Percentiles rank a stretch among this genome's conserved stretches.
These are phyloP conservation scores for Petrolisthes manimaculis DNA, from an alignment of 2,888 invertebrate species.

Conservation along the genomic window DNA sequence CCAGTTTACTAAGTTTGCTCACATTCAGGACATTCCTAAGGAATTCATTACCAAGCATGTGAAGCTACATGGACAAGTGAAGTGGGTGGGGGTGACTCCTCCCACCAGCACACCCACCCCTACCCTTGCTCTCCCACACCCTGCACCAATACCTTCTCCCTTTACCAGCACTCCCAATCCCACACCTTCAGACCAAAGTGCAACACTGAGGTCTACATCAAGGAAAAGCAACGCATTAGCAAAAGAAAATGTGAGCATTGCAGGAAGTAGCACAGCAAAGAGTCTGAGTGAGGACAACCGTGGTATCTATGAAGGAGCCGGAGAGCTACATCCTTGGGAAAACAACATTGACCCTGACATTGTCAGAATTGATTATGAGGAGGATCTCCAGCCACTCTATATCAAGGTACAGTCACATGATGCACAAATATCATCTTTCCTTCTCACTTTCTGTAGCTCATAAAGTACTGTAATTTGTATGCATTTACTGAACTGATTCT, in stretches of 20 bases:
- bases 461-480: no score
- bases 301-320: conserved; percentile 46
- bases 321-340: conserved; percentile 40
- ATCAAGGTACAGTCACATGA: conserved; percentile 33
- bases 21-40: conserved; percentile 55
- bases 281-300: conserved; percentile 27
- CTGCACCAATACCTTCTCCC: neutral
- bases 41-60: conserved; percentile 61
- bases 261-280: neutral
- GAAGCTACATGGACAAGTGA: conserved; percentile 55
- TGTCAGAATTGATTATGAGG: conserved; percentile 31
- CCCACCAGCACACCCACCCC: neutral
- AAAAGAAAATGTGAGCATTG: conserved; percentile 7
- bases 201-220: neutral
- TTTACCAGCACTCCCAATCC: neutral
- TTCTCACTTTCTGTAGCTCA: neutral
- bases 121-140: neutral
- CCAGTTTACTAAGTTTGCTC: conserved; percentile 60
- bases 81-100: conserved; percentile 50
- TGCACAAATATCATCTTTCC: neutral
- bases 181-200: neutral
- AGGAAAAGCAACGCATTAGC: neutral
- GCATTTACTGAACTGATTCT: no score
- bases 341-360: conserved; percentile 39
- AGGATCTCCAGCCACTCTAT: conserved; percentile 39